Conservation (phyloP, 1,140 invertebrate genomes). For the Neodiprion virginianus region DNA sequence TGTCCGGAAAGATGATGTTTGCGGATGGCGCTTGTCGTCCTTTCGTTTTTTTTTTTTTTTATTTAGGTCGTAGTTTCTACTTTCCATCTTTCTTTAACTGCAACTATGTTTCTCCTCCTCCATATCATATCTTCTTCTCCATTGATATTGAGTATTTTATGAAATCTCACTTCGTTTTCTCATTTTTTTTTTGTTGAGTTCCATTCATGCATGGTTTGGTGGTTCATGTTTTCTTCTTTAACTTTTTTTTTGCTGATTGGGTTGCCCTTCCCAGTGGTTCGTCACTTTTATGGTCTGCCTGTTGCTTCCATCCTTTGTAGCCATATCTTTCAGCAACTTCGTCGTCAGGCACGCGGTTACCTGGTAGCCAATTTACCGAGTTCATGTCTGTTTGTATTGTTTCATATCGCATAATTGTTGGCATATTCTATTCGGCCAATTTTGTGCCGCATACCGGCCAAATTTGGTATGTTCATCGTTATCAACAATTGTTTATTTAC, state of each 20-base stretch:
- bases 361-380: too few relatives aligned
- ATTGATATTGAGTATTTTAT: conserved; percentile 15
- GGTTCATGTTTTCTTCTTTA: conserved; percentile 16
- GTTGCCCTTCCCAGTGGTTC: background rate
- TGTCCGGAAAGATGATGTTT: too few relatives aligned
- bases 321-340: background rate
- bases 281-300: background rate
- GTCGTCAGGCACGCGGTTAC: too few relatives aligned
- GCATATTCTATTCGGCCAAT: too few relatives aligned
- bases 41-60: background rate
- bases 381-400: too few relatives aligned
- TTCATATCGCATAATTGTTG: too few relatives aligned
- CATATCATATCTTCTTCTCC: conserved; percentile 15
- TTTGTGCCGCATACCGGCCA: too few relatives aligned
- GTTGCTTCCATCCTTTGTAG: background rate
- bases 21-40: too few relatives aligned
- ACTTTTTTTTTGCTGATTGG: background rate
- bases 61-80: background rate
- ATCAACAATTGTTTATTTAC: too few relatives aligned
- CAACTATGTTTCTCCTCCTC: conserved; percentile 17
- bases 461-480: too few relatives aligned
- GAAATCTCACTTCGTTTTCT: conserved; percentile 17
- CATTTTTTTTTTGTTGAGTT: conserved; percentile 19
- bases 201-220: conserved; percentile 6
- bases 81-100: conserved; percentile 18